Evolutionary conservation across 2,888 invertebrate species (phyloP), one percentile per base, ranked within the genome.

Genomic region (Parasteatoda lunata): DNA sequence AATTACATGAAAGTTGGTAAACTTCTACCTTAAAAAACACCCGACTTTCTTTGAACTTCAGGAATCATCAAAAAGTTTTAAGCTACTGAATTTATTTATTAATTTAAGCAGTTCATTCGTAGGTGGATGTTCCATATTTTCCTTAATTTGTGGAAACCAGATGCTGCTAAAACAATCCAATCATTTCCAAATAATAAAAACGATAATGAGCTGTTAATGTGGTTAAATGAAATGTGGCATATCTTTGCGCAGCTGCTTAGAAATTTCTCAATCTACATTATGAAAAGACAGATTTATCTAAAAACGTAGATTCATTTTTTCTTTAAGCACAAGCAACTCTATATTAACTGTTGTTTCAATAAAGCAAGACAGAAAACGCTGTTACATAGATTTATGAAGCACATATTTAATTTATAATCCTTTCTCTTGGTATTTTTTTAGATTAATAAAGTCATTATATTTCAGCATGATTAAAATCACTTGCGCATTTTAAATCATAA

Each of bases 151-250:
- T n/a, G 68, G 45, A 66, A 15, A 68, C 3, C 15, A 68, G 8
- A 45, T 68, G 45, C 15, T 15, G 5, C 30, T 68, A 68, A 68
- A 64, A 15, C 64, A 76, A 76, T 45, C 47, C 15, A 64, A 9
- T 8, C n/a, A 51, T 72, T 77, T 84, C 54, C 52, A 77, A 84
- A 84, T 84, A 72, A 70, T 72, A 59, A 77, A 65, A 77, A 48
- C 68, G 72, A 30, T 84, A 77, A 84, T 77, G 84, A 77, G 54
- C 77, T 77, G 84, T 77, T 84, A 84, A 84, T 84, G 71, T 77
- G 77, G 72, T 84, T 84, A 77, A 64, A 77, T 77, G 72, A 65
- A 71, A 77, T 77, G 77, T 84, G 49, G 84, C 72, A 48, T 72
- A 49, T n/a, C 52, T 71, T 77, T 64, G 51, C 51, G 13, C 49